Evolutionary conservation across 2,797 vertebrate species (phyloP).

Genomic region (Cryptoblepharus egeriae): DNA sequence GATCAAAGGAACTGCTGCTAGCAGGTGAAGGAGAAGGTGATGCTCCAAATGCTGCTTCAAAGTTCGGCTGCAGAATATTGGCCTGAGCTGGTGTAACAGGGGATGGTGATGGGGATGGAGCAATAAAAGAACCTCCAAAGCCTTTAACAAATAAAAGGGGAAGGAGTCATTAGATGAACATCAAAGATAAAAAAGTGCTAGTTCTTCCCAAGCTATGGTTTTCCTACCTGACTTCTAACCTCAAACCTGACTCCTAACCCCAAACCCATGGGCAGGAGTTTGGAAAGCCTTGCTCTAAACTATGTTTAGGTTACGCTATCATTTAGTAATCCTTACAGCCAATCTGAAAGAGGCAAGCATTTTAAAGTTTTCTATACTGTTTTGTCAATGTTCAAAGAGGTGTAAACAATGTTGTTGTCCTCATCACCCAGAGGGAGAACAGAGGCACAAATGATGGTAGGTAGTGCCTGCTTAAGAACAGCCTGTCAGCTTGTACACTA

Average conservation of each 20-base stretch:
- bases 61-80: slow-evolving; percentile 90
- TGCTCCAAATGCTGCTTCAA: slow-evolving; percentile 87
- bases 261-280: too few relatives aligned
- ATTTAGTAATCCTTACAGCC: background rate
- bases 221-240: too few relatives aligned
- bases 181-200: background rate
- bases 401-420: background rate
- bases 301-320: too few relatives aligned
- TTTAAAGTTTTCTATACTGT: too few relatives aligned
- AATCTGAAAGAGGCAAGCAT: background rate
- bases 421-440: background rate
- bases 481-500: too few relatives aligned
- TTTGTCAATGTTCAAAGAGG: too few relatives aligned
- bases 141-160: slow-evolving; percentile 67
- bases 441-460: background rate
- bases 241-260: too few relatives aligned
- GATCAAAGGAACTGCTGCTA: slow-evolving; percentile 83
- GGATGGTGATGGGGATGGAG: slow-evolving; percentile 81
- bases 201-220: too few relatives aligned
- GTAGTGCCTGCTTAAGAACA: background rate
- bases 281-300: too few relatives aligned
- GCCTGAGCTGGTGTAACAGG: slow-evolving; percentile 84
- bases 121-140: slow-evolving; percentile 84
- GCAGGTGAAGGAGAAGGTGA: slow-evolving; percentile 78
- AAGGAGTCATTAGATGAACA: background rate